phyloP scores from a whole-genome alignment of 2,113 vertebrate species.

The Sinocyclocheilus rhinocerous region DNA sequence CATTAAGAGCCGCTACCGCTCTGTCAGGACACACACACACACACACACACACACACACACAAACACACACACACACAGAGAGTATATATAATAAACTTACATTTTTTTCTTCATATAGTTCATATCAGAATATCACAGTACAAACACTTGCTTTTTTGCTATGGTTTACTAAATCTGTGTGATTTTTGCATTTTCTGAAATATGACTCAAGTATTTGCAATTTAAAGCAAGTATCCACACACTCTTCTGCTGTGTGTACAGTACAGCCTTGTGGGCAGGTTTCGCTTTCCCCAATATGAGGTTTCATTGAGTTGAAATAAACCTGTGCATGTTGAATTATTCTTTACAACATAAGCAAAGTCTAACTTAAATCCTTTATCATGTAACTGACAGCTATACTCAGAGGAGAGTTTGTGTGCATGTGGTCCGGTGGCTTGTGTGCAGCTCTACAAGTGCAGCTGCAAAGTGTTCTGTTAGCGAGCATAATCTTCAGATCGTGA shows the following conservation, averaged over 20 bases:
- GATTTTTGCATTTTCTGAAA: not conserved
- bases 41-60: too few species aligned
- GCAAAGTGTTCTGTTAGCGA: constrained; percentile 39
- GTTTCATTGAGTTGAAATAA: not conserved
- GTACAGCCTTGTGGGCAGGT: not conserved
- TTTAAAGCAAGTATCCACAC: not conserved
- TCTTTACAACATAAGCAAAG: not conserved
- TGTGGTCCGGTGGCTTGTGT: constrained; percentile 2
- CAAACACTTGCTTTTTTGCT: too few species aligned
- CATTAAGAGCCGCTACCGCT: too few species aligned
- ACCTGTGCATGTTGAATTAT: not conserved
- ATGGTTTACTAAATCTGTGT: not conserved
- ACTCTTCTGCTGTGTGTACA: not conserved
- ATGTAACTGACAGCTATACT: not conserved
- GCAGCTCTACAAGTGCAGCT: constrained; percentile 11
- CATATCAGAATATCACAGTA: too few species aligned
- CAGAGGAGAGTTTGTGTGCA: constrained; percentile 19
- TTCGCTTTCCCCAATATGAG: not conserved
- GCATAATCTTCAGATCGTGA: constrained; percentile 53
- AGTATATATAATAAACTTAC: too few species aligned
- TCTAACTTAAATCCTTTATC: not conserved
- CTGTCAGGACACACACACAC: too few species aligned
- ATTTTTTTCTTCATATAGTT: too few species aligned
- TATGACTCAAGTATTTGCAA: too few species aligned
- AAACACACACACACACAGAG: too few species aligned